Conservation (phyloP, 2,113 vertebrate genomes). For the Polypterus bichir region DNA sequence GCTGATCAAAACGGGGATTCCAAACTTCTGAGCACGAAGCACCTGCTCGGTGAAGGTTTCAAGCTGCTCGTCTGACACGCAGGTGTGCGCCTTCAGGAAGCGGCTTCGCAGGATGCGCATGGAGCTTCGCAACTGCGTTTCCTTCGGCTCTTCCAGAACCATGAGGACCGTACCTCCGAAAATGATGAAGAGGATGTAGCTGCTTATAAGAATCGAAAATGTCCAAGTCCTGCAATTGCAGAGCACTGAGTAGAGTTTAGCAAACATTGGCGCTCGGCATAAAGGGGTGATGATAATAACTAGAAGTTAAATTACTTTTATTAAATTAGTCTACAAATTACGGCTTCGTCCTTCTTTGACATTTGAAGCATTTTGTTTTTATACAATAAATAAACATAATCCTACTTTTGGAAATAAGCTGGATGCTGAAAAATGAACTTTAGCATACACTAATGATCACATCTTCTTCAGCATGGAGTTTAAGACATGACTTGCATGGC, state of each 20-base stretch:
- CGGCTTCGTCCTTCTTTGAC: too few relatives aligned
- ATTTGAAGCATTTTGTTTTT: too few relatives aligned
- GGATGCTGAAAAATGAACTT: too few relatives aligned
- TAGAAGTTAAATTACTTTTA: too few relatives aligned
- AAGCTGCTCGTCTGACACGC: conserved; percentile 36
- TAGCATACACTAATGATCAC: too few relatives aligned
- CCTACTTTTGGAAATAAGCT: too few relatives aligned
- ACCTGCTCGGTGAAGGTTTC: conserved; percentile 30
- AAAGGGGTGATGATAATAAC: too few relatives aligned
- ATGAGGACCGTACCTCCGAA: conserved; percentile 42
- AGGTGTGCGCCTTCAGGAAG: conserved; percentile 40
- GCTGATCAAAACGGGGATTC: conserved; percentile 28
- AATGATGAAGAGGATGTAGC: conserved; percentile 39
- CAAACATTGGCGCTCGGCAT: too few relatives aligned
- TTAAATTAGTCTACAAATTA: too few relatives aligned
- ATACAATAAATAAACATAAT: too few relatives aligned
- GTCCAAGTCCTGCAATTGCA: conserved; percentile 14
- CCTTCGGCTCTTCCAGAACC: conserved; percentile 38
- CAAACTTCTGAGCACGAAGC: conserved; percentile 27
- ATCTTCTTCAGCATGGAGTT: too few relatives aligned
- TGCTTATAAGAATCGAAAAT: conserved; percentile 30
- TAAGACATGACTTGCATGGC: too few relatives aligned
- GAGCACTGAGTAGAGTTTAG: not conserved
- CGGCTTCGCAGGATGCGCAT: conserved; percentile 27
- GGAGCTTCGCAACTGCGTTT: conserved; percentile 27